Conservation (phyloP, 2,113 vertebrate genomes). For the Pipra filicauda region DNA sequence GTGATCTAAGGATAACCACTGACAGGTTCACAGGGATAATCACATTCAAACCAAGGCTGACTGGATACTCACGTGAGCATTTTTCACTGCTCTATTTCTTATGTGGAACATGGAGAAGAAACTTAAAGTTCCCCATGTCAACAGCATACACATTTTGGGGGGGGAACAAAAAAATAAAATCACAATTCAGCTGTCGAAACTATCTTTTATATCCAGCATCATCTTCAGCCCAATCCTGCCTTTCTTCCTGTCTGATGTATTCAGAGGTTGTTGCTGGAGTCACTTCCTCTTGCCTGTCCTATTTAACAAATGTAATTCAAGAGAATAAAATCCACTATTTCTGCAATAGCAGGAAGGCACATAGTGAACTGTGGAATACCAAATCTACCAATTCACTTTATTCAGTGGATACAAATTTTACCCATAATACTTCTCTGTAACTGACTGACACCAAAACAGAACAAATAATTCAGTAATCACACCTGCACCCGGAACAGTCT, state of each 20-base stretch:
- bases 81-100: not conserved
- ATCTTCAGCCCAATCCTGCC: not conserved
- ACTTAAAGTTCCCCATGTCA: not conserved
- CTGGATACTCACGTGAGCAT: not conserved
- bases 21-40: not conserved
- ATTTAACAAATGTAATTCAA: slow-evolving; percentile 50
- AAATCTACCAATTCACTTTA: slow-evolving; percentile 53
- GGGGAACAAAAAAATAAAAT: not conserved
- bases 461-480: slow-evolving; percentile 65
- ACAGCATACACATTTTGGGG: not conserved
- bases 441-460: slow-evolving; percentile 56
- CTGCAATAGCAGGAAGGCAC: slow-evolving; percentile 53
- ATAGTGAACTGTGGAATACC: slow-evolving; percentile 40
- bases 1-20: not conserved
- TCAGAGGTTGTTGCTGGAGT: not conserved
- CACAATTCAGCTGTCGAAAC: not conserved
- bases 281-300: slow-evolving; percentile 26
- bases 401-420: slow-evolving; percentile 28
- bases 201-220: not conserved
- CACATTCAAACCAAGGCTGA: not conserved
- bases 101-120: not conserved
- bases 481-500: slow-evolving; percentile 60
- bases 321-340: slow-evolving; percentile 44
- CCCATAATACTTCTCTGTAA: slow-evolving; percentile 42
- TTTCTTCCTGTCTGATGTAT: slow-evolving; percentile 21